Conservation (phyloP, 23 tunicate genomes). For the Styela clava region DNA sequence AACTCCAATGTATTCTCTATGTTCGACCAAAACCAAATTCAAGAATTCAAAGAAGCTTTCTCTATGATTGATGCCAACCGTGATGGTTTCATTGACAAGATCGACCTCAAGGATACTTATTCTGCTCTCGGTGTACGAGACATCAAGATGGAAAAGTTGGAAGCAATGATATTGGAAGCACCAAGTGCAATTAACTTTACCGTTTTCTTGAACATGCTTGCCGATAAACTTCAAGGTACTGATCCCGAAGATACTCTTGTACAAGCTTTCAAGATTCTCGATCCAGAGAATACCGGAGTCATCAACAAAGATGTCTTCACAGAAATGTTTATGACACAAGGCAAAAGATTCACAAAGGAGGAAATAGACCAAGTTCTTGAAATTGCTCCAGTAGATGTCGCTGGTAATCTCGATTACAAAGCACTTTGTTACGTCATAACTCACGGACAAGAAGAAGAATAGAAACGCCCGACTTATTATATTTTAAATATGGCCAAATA, state of each 20-base stretch:
- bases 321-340: constrained; percentile 84
- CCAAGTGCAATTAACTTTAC: constrained; percentile 93
- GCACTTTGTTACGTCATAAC: constrained; percentile 83
- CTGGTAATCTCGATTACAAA: constrained; percentile 81
- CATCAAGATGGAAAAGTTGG: constrained; percentile 81
- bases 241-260: constrained; percentile 92
- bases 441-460: constrained; percentile 98
- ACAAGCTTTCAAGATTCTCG: constrained; percentile 92
- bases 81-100: constrained; percentile 95
- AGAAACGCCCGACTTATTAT: too few relatives aligned
- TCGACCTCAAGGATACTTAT: constrained; percentile 87
- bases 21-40: constrained; percentile 96
- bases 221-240: constrained; percentile 95
- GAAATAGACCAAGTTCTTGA: constrained; percentile 79
- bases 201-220: constrained; percentile 93
- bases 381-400: constrained; percentile 75
- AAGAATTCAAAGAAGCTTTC: constrained; percentile 97
- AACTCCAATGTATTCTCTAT: constrained; percentile 92
- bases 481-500: too few relatives aligned
- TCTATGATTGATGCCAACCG: constrained; percentile 88
- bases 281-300: constrained; percentile 88
- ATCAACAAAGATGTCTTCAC: constrained; percentile 81
- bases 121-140: constrained; percentile 89
- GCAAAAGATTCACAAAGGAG: constrained; percentile 75
- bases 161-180: constrained; percentile 89